Conservation (phyloP, 2,797 vertebrate species). For the Chrosomus eos region DNA sequence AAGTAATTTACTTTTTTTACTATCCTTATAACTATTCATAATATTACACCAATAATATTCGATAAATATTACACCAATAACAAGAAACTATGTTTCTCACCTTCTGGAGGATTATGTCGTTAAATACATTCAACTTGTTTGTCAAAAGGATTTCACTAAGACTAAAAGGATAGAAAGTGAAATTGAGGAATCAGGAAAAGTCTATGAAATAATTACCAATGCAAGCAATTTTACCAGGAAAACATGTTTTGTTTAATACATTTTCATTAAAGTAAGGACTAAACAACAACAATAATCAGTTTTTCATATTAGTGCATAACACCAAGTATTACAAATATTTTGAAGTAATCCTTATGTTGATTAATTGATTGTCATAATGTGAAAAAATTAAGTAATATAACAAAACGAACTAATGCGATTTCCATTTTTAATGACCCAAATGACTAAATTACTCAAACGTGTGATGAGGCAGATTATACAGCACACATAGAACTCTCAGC, state of each 20-base stretch:
- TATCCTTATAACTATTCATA: neutral
- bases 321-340: neutral
- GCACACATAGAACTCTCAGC: constrained; percentile 16
- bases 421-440: constrained; percentile 13
- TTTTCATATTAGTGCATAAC: neutral
- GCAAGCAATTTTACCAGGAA: neutral
- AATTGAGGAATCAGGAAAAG: neutral
- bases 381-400: neutral
- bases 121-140: neutral
- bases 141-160: neutral
- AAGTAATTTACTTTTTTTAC: neutral
- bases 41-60: neutral
- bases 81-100: too few species aligned
- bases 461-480: constrained; percentile 46
- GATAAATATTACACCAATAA: neutral
- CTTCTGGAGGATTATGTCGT: neutral
- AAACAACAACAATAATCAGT: neutral
- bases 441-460: constrained; percentile 28
- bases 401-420: neutral
- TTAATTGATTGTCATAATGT: neutral
- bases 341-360: neutral
- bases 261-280: neutral
- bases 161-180: neutral
- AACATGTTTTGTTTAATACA: neutral
- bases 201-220: neutral